These are phyloP conservation scores for Omphaloscelis lunosa DNA, from an alignment of 2,888 invertebrate genomes.

Conservation along the genomic window DNA sequence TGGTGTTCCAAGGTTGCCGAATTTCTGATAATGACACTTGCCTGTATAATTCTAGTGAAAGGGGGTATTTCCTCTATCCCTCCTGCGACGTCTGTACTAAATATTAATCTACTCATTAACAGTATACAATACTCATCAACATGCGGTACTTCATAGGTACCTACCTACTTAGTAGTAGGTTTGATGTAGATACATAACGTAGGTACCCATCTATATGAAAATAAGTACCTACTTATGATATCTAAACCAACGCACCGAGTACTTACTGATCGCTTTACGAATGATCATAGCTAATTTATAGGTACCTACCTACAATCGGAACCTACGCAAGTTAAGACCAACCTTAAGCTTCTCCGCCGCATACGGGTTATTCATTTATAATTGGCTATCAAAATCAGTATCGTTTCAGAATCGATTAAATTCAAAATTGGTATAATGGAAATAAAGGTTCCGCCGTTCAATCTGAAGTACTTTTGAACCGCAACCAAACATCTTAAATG, in stretches of 20 bases:
- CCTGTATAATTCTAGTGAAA: neutral
- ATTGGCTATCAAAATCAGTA: conserved; percentile 16
- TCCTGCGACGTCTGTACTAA: neutral
- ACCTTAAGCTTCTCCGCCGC: neutral
- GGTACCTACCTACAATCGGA: neutral
- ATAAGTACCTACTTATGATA: neutral
- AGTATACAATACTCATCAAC: neutral
- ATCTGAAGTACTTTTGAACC: conserved; percentile 39
- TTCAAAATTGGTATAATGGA: conserved; percentile 27
- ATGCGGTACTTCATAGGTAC: neutral
- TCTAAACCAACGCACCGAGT: neutral
- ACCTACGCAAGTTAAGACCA: neutral
- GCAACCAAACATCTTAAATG: conserved; percentile 38
- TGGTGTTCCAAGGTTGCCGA: neutral
- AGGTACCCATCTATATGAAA: neutral
- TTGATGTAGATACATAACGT: neutral
- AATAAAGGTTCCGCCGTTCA: conserved; percentile 19
- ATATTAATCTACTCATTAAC: neutral
- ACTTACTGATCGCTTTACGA: neutral
- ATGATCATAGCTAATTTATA: neutral
- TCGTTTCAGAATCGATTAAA: conserved; percentile 36
- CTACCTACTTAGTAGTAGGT: neutral
- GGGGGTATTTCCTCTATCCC: neutral
- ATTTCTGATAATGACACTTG: neutral
- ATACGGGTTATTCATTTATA: conserved; percentile 2